These are phyloP conservation scores for Hepsetus odoe DNA, from an alignment of 2,113 vertebrate genomes.

Conservation along the genomic window DNA sequence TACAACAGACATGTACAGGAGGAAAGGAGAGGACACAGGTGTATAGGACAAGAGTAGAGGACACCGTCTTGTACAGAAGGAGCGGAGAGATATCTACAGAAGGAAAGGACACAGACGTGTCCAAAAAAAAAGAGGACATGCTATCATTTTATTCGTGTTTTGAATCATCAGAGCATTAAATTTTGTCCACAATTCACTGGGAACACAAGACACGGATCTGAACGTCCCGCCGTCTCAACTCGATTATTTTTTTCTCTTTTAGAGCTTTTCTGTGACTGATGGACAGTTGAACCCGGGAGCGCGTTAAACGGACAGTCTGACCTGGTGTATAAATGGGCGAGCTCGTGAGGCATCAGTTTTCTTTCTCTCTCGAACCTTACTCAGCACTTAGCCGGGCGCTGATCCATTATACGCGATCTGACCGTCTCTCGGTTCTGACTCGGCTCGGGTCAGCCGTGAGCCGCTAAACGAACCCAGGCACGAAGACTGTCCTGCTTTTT, in stretches of 20 bases:
- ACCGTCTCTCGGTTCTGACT: slow-evolving; percentile 17
- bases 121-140: no score
- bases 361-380: background rate
- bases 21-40: no score
- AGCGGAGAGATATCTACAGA: no score
- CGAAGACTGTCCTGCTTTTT: background rate
- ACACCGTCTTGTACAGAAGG: no score
- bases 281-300: background rate
- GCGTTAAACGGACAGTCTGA: background rate
- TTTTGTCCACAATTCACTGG: no score
- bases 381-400: background rate
- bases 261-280: background rate
- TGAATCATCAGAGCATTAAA: no score
- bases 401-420: slow-evolving; percentile 10
- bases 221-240: no score
- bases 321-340: background rate
- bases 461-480: slow-evolving; percentile 1
- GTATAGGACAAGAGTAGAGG: no score
- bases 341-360: background rate
- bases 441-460: slow-evolving; percentile 24
- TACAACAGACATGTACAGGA: no score
- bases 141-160: no score
- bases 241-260: background rate
- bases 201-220: no score
- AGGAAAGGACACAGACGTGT: no score